A percentile compares a stretch with the other conserved stretches of the same genome.
Conservation (phyloP, 2,797 vertebrate species). For the Sebastiscus albofasciatus region DNA sequence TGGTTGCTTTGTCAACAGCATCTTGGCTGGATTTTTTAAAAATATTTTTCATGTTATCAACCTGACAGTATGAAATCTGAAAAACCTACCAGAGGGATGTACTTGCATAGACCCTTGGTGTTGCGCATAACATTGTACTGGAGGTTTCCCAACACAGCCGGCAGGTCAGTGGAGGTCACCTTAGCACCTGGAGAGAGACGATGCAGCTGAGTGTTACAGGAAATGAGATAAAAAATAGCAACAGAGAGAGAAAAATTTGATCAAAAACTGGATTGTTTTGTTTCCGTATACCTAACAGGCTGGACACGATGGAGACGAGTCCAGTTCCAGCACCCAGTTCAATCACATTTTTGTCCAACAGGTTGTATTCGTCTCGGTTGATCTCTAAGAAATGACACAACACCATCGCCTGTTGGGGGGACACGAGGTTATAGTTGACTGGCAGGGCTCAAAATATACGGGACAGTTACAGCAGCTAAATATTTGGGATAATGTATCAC, state of each 20-base stretch:
- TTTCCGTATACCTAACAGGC: conserved; percentile 86
- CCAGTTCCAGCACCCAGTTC: conserved; percentile 97
- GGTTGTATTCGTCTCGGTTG: conserved; percentile 84
- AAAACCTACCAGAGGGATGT: conserved; percentile 80
- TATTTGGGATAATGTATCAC: background rate
- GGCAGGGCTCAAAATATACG: background rate
- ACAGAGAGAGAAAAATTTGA: background rate
- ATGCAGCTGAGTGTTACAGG: background rate
- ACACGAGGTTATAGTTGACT: background rate
- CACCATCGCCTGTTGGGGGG: conserved; percentile 88
- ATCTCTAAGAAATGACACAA: conserved; percentile 94
- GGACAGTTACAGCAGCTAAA: background rate
- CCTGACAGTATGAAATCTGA: background rate
- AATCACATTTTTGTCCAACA: conserved; percentile 92
- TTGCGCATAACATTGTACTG: conserved; percentile 89
- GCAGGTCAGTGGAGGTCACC: conserved; percentile 94
- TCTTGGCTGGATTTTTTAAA: background rate
- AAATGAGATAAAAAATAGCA: background rate
- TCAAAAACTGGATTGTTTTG: background rate
- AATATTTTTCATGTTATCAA: background rate
- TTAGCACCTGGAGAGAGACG: conserved; percentile 79
- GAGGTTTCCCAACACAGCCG: conserved; percentile 92
- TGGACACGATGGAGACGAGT: conserved; percentile 92
- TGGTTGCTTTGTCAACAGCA: background rate
- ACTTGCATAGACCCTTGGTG: conserved; percentile 88